Conservation (phyloP, 2,797 vertebrate genomes). For the Sarcophilus harrisii region DNA sequence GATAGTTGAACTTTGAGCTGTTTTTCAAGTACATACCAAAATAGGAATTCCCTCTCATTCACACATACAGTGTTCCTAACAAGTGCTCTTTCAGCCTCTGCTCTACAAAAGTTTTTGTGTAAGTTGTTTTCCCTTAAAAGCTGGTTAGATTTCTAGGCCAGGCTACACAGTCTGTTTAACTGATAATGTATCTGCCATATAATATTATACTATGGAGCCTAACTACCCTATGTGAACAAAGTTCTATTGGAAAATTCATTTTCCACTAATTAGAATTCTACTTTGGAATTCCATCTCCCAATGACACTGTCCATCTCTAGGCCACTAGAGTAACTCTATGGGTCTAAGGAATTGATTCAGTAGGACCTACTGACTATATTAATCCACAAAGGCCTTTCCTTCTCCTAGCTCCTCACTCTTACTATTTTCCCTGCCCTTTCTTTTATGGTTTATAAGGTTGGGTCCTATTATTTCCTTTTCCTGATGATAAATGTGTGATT, state of each 20-base stretch:
- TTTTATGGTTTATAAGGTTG: not conserved
- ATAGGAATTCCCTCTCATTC: not conserved
- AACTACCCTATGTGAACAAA: not conserved
- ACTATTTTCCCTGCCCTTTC: not conserved
- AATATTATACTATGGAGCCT: not conserved
- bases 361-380: not conserved
- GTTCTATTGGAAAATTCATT: not conserved
- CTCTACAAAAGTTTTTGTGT: not conserved
- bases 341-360: not conserved
- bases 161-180: not conserved
- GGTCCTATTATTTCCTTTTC: not conserved
- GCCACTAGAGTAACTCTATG: not conserved
- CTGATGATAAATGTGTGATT: not conserved
- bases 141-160: not conserved
- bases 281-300: not conserved
- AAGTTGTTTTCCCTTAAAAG: not conserved
- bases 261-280: not conserved
- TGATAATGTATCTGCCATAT: not conserved
- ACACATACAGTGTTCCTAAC: not conserved
- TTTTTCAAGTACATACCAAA: not conserved
- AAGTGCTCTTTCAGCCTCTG: not conserved
- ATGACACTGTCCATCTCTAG: not conserved
- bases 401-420: not conserved
- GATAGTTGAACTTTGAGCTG: not conserved
- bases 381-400: not conserved